Base-by-base conservation (phyloP, 2,888 invertebrate species). In the Hirtodrosophila histrioides region DNA sequence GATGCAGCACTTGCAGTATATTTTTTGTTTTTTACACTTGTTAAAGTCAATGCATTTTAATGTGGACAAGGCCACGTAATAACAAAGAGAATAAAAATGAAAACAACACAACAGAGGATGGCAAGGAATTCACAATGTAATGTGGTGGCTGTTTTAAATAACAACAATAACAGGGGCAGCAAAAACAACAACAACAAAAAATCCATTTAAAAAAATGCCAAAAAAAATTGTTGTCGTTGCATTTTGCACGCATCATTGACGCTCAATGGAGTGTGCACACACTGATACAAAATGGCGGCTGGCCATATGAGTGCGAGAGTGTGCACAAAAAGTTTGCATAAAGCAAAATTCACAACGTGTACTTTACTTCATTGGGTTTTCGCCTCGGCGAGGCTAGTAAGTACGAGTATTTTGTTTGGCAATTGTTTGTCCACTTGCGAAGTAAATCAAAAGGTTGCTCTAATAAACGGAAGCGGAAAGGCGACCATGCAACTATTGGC, bases 171-270 rank as follows among this genome's bases (percentile, higher is more conserved):
- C 50, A 67, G 40, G 10, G 46, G 36, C 39, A 57, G 46, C 45
- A 40, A 37, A n/a, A n/a, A n/a, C n/a, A n/a, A 43, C 29, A 55
- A 12, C 37, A 41, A 53, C 69, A 82, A 82, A 76, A 85, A 73
- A 76, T 73, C 83, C 77, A 78, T 76, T 70, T 69, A 69, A 84
- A 71, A 75, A 69, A 66, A 66, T 62, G 66, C 62, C 66, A 74
- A 74, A 74, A 57, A 62, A 66, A 85, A 78, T 75, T 74, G 88
- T 88, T 88, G 80, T 76, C 88, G 88, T 77, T 88, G 86, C 86
- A 89, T 89, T 89, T 89, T 84, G 87, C 78, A 84, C 88, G 87
- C 90, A 88, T 88, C 89, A 89, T 89, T 89, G 89, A 77, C 76
- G 87, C 84, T 84, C 88, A 89, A 89, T 89, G 89, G 89, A 79